A percentile compares a stretch with the other conserved stretches of the same genome.
Evolutionary conservation across 2,888 invertebrate genomes (phyloP).

Genomic region (Euspilapteryx auroguttella): DNA sequence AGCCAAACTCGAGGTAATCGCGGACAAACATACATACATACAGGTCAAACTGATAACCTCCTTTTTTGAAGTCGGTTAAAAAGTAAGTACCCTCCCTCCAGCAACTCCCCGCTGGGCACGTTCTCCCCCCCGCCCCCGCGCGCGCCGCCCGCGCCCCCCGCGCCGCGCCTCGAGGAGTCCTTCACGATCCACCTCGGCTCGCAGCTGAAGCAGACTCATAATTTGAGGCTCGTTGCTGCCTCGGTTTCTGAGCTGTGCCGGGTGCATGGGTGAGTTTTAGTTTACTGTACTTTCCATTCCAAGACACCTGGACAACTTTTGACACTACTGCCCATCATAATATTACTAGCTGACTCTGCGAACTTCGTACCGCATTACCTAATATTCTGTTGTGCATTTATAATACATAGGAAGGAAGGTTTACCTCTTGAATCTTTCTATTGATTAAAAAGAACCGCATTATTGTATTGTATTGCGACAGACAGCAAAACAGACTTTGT

Average conservation of each 20-base stretch:
- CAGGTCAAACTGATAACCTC: too few relatives aligned
- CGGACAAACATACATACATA: too few relatives aligned
- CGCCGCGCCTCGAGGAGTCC: constrained; percentile 77
- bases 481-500: too few relatives aligned
- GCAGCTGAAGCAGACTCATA: constrained; percentile 98
- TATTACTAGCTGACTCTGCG: too few relatives aligned
- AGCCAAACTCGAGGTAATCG: too few relatives aligned
- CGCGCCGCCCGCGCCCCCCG: constrained; percentile 9
- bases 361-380: background rate
- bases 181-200: constrained; percentile 98
- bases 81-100: constrained; percentile 9
- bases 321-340: too few relatives aligned
- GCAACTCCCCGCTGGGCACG: constrained; percentile 38
- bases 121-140: constrained; percentile 14
- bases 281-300: background rate
- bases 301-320: too few relatives aligned
- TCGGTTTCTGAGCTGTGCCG: constrained; percentile 81
- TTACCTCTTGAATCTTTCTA: too few relatives aligned
- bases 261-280: constrained; percentile 34
- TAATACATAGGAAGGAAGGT: too few relatives aligned
- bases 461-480: too few relatives aligned
- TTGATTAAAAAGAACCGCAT: too few relatives aligned
- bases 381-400: background rate
- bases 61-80: too few relatives aligned
- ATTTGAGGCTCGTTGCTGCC: constrained; percentile 87